Evolutionary conservation across 2,888 invertebrate genomes (phyloP).

Genomic region (Epinotia ramella): DNA sequence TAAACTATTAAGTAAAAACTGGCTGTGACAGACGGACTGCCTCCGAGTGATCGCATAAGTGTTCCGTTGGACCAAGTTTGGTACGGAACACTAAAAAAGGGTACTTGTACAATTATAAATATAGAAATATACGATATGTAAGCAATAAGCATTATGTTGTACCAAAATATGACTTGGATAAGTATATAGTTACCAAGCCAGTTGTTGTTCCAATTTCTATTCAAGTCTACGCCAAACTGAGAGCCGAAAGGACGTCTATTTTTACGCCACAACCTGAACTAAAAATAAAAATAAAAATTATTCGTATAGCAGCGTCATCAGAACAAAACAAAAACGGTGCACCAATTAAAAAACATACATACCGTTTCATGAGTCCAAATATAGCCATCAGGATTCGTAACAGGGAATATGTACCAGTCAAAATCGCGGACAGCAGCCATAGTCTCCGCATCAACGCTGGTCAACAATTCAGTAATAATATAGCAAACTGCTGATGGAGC

Average conservation of each 20-base stretch:
- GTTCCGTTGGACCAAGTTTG: too few species aligned
- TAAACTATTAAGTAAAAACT: too few species aligned
- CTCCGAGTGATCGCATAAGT: too few species aligned
- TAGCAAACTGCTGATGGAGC: constrained; percentile 87
- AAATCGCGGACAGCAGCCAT: constrained; percentile 78
- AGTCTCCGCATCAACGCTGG: constrained; percentile 78
- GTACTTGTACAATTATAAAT: too few species aligned
- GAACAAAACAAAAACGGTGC: not conserved
- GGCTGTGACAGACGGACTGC: too few species aligned
- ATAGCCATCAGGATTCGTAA: constrained; percentile 92
- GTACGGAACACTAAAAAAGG: too few species aligned
- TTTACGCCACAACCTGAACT: constrained; percentile 89
- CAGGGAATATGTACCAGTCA: constrained; percentile 91
- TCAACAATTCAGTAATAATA: constrained; percentile 85
- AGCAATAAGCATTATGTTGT: too few species aligned
- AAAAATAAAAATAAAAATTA: constrained; percentile 66
- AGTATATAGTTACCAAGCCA: constrained; percentile 82
- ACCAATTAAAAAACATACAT: constrained; percentile 51
- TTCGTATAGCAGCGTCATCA: not conserved
- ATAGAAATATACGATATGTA: too few species aligned
- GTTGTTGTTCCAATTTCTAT: constrained; percentile 88
- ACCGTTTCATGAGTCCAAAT: constrained; percentile 88
- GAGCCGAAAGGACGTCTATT: constrained; percentile 71
- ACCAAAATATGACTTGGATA: too few species aligned
- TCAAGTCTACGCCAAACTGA: constrained; percentile 89